Conservation (phyloP, 2,113 vertebrate species). For the Corvus hawaiiensis region DNA sequence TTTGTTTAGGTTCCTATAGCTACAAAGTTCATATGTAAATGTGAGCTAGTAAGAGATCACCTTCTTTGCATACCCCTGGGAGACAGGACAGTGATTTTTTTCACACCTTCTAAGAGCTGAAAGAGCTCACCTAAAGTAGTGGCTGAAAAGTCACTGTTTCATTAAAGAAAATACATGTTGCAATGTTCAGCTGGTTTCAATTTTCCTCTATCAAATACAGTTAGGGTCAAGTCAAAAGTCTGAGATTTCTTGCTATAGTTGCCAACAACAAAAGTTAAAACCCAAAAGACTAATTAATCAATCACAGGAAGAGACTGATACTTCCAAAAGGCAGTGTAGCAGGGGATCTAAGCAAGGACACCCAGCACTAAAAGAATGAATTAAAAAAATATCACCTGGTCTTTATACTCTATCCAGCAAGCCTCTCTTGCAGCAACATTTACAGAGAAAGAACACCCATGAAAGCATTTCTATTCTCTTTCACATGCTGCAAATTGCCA, state of each 20-base stretch:
- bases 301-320: neutral
- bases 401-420: neutral
- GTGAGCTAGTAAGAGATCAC: neutral
- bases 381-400: neutral
- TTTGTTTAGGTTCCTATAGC: neutral
- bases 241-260: neutral
- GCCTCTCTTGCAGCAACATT: neutral
- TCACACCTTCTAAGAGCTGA: neutral
- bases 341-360: neutral
- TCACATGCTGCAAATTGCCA: neutral
- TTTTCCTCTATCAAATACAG: neutral
- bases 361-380: neutral
- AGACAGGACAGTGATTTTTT: neutral
- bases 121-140: neutral
- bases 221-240: neutral
- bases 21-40: neutral
- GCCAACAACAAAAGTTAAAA: neutral
- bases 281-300: neutral
- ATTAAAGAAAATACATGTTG: neutral
- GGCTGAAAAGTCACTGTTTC: neutral
- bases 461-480: neutral
- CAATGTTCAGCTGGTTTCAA: neutral
- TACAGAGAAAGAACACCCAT: rapidly evolving
- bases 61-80: neutral
- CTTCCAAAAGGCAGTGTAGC: neutral